phyloP scores from a whole-genome alignment of 2,113 vertebrate genomes.

The Melanerpes aurifrons region DNA sequence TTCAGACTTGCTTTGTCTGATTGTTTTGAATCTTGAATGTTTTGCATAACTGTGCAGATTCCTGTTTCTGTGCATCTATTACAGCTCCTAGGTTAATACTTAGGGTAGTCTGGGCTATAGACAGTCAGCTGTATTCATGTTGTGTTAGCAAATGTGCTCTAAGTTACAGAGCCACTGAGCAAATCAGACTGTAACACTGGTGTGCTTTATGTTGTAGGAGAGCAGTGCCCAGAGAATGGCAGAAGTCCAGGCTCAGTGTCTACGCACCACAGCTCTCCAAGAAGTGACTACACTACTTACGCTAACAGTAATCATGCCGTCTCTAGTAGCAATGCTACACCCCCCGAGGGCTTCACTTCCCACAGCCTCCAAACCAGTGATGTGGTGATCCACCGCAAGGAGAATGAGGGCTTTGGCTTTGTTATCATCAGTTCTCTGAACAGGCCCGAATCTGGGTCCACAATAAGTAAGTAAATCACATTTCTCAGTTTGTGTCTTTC shows the following conservation, averaged over 20 bases:
- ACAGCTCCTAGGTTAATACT: not conserved
- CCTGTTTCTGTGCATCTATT: slow-evolving; percentile 47
- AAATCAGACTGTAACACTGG: not conserved
- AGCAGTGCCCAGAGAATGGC: slow-evolving; percentile 92
- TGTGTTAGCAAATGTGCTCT: slow-evolving; percentile 11
- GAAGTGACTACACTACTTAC: slow-evolving; percentile 88
- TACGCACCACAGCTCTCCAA: slow-evolving; percentile 96
- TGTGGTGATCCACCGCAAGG: slow-evolving; percentile 93
- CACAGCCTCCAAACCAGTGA: slow-evolving; percentile 88
- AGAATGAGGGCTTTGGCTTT: slow-evolving; percentile 97
- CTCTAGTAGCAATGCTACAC: slow-evolving; percentile 75
- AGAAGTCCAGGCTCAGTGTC: slow-evolving; percentile 93
- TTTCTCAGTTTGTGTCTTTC: not conserved
- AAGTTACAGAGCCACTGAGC: not conserved
- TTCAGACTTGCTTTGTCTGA: slow-evolving; percentile 49
- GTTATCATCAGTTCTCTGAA: slow-evolving; percentile 99
- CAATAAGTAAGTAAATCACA: slow-evolving; percentile 84
- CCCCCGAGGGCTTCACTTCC: slow-evolving; percentile 79
- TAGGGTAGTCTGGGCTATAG: not conserved
- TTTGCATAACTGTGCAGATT: slow-evolving; percentile 51
- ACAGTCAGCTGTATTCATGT: not conserved
- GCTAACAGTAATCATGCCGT: slow-evolving; percentile 84
- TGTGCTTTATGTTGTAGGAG: slow-evolving; percentile 78
- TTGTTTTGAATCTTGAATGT: not conserved
- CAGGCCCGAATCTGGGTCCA: slow-evolving; percentile 87